phyloP scores from a whole-genome alignment of 2,113 vertebrate genomes.

The Aramus guarauna region DNA sequence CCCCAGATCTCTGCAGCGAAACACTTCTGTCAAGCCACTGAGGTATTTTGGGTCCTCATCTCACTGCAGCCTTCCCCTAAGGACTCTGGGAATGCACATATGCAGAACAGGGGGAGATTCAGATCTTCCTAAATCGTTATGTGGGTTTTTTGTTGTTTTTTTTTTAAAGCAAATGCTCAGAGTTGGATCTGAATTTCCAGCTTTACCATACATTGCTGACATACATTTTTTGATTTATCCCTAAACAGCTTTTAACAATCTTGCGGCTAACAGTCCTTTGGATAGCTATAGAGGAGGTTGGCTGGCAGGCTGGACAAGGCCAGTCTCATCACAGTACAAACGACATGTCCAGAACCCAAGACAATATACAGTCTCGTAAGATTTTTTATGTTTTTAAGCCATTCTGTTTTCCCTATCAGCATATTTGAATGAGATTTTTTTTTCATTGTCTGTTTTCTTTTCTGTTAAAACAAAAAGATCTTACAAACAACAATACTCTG shows the following conservation, averaged over 20 bases:
- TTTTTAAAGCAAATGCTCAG: background rate
- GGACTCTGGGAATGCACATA: background rate
- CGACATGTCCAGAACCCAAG: background rate
- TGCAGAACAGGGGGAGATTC: background rate
- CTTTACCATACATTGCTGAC: background rate
- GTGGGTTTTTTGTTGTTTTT: background rate
- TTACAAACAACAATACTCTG: background rate
- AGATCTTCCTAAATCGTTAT: background rate
- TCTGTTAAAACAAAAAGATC: background rate
- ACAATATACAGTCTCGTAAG: background rate
- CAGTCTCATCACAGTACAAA: background rate
- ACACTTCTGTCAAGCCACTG: background rate
- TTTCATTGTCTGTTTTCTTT: background rate
- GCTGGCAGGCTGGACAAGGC: background rate
- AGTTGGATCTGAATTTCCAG: background rate
- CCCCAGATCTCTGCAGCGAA: background rate
- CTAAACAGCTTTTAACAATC: background rate
- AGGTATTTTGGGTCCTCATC: background rate
- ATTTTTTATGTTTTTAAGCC: background rate
- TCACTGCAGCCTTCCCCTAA: background rate
- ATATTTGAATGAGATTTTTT: background rate
- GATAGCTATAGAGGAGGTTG: background rate
- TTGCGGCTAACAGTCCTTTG: background rate
- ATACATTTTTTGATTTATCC: background rate
- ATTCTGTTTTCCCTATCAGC: background rate